phyloP scores from a whole-genome alignment of 2,113 vertebrate genomes.

The Dipodomys ordii region DNA sequence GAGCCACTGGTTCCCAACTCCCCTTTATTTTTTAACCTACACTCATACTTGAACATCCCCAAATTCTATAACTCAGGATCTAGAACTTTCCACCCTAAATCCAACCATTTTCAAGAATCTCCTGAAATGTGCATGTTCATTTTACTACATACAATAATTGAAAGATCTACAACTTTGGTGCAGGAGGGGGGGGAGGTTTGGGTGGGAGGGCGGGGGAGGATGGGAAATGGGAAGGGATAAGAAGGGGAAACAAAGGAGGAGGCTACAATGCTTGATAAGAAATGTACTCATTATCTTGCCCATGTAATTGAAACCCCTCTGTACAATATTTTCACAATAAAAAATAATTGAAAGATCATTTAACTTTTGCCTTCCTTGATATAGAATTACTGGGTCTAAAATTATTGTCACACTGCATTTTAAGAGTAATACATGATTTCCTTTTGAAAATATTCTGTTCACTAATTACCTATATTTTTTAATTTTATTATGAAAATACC shows the following conservation, averaged over 20 bases:
- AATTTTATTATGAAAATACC: background rate
- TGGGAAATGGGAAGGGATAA: no score
- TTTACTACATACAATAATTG: constrained; percentile 6
- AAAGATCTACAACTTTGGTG: background rate
- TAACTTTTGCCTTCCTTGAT: background rate
- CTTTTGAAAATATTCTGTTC: constrained; percentile 42
- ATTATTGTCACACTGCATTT: background rate
- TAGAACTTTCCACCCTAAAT: constrained; percentile 13
- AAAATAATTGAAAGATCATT: background rate
- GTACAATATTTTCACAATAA: no score
- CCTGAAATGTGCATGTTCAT: background rate
- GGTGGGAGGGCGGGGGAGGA: no score
- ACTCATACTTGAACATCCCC: background rate
- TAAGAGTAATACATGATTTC: constrained; percentile 16
- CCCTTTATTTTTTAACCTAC: constrained; percentile 44
- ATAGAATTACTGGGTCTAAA: constrained; percentile 1
- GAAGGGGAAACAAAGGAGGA: no score
- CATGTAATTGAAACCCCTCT: no score
- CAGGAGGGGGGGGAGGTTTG: no score
- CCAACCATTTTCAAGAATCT: background rate
- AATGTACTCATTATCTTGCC: no score
- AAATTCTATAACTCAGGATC: background rate
- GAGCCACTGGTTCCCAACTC: no score
- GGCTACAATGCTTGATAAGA: no score
- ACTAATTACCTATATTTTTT: background rate